phyloP scores from a whole-genome alignment of 1,140 invertebrate genomes.

The Daktulosphaira vitifoliae region DNA sequence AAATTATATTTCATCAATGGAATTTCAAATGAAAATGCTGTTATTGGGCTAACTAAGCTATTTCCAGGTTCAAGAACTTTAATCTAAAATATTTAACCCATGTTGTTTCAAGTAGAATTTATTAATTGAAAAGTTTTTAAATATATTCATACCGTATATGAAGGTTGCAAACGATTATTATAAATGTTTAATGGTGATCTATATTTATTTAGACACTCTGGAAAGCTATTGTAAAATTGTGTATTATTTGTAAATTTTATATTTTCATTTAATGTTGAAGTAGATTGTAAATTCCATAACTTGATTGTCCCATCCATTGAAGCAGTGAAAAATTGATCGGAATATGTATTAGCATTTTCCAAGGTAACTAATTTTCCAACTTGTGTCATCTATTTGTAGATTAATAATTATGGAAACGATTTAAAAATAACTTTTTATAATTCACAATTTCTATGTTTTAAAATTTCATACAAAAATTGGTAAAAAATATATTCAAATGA shows the following conservation, averaged over 20 bases:
- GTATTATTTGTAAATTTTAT: not conserved
- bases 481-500: too few relatives aligned
- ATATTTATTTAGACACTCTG: not conserved
- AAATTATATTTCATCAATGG: constrained; percentile 14
- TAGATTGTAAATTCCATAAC: constrained; percentile 10
- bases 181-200: constrained; percentile 5
- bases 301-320: constrained; percentile 6
- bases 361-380: not conserved
- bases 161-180: not conserved
- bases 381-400: constrained; percentile 16
- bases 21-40: constrained; percentile 18
- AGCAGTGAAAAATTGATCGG: constrained; percentile 21
- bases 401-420: too few relatives aligned
- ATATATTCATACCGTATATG: not conserved
- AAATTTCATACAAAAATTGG: too few relatives aligned
- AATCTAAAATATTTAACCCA: constrained; percentile 1
- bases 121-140: too few relatives aligned
- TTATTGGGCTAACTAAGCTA: not conserved
- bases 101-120: too few relatives aligned
- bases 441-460: too few relatives aligned
- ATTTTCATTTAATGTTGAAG: not conserved
- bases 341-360: not conserved
- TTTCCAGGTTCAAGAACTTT: not conserved
- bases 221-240: not conserved
- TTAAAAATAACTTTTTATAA: too few relatives aligned